Evolutionary conservation across 2,888 invertebrate species (phyloP).

Genomic region (Sarcophaga subvicina): DNA sequence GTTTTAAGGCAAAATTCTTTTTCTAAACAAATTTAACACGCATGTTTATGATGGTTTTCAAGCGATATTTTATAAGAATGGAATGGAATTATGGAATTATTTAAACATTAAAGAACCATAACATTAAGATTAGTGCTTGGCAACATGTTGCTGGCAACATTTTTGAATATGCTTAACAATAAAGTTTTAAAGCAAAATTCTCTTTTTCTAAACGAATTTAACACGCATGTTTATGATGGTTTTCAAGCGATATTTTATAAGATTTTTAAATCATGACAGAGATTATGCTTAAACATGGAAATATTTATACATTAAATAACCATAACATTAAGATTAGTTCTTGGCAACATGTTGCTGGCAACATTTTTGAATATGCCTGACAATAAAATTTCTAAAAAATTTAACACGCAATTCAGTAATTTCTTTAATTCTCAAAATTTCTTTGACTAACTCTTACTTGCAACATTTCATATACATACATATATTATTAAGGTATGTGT

Average conservation of each 20-base stretch:
- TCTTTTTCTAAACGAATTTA: no score
- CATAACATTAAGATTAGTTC: neutral
- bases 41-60: constrained; percentile 14
- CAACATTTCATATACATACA: neutral
- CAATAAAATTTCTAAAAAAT: constrained; percentile 3
- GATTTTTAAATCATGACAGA: neutral
- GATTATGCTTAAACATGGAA: neutral
- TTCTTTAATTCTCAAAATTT: neutral
- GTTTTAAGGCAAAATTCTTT: neutral
- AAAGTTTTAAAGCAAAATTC: no score
- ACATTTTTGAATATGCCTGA: neutral
- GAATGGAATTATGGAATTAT: neutral
- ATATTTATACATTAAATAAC: neutral
- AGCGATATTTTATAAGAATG: neutral
- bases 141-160: neutral
- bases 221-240: no score
- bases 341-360: neutral
- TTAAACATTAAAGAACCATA: neutral
- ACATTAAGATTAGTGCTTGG: neutral
- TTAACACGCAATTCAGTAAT: constrained; percentile 50
- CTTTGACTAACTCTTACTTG: neutral
- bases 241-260: constrained; percentile 29
- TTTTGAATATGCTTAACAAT: neutral
- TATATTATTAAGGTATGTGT: constrained; percentile 18
- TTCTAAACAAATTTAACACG: no score